phyloP scores from a whole-genome alignment of 2,888 invertebrate species.

The Scotopteryx bipunctaria region DNA sequence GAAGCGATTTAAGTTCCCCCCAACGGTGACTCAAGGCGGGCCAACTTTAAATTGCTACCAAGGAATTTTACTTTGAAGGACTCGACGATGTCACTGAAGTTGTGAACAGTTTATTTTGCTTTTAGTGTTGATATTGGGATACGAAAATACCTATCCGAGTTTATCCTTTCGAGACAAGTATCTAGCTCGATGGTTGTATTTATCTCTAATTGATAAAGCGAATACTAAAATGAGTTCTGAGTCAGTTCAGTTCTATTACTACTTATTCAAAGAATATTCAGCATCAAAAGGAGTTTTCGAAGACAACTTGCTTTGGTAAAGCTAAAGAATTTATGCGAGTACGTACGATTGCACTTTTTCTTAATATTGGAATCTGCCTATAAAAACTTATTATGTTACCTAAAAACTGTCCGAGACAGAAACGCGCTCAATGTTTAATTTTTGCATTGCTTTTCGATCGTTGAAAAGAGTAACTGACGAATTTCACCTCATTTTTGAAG shows the following conservation, averaged over 20 bases:
- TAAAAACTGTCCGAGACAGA: too few relatives aligned
- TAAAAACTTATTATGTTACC: too few relatives aligned
- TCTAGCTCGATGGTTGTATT: not conserved
- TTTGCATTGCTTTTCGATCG: too few relatives aligned
- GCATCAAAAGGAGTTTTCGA: not conserved
- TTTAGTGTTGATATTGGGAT: constrained; percentile 32
- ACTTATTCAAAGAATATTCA: not conserved
- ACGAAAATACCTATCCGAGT: constrained; percentile 20
- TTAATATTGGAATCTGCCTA: too few relatives aligned
- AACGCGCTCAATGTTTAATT: too few relatives aligned
- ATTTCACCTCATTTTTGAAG: not conserved
- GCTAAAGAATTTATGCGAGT: too few relatives aligned
- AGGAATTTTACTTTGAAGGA: constrained; percentile 70
- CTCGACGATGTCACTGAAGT: constrained; percentile 43
- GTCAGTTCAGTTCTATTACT: not conserved
- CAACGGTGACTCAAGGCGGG: constrained; percentile 64
- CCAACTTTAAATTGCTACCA: constrained; percentile 80
- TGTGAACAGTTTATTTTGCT: constrained; percentile 44
- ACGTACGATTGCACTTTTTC: too few relatives aligned
- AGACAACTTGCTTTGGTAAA: not conserved
- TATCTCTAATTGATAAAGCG: not conserved
- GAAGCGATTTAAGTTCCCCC: constrained; percentile 79
- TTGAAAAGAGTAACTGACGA: too few relatives aligned
- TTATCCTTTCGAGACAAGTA: not conserved
- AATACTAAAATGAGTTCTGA: not conserved